phyloP scores from a whole-genome alignment of 2,113 vertebrate genomes.

The Collichthys lucidus region DNA sequence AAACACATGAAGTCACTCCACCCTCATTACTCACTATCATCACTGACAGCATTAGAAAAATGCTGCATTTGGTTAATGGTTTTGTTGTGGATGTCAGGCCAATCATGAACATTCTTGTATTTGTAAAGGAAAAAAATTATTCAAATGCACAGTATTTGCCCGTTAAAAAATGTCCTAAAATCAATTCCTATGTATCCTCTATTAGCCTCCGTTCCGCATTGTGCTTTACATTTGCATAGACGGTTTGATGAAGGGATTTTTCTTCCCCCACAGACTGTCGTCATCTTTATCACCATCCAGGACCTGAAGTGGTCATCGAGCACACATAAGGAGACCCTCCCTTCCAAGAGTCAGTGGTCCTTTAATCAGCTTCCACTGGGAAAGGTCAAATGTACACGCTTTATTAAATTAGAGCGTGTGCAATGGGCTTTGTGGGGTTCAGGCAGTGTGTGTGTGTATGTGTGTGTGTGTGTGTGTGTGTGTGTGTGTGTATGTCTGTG shows the following conservation, averaged over 20 bases:
- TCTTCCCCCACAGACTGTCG: conserved; percentile 11
- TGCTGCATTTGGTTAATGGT: conserved; percentile 10
- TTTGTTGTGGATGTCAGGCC: conserved; percentile 31
- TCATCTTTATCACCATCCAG: conserved; percentile 34
- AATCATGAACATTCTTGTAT: conserved; percentile 20
- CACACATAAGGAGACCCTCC: conserved; percentile 29
- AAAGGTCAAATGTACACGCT: conserved; percentile 49
- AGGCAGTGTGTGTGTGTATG: background rate
- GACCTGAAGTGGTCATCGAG: conserved; percentile 28
- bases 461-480: background rate
- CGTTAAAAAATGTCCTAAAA: background rate
- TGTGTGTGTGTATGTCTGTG: background rate
- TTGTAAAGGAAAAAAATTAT: conserved; percentile 19
- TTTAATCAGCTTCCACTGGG: conserved; percentile 50
- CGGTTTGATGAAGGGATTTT: no score
- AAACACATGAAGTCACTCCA: conserved; percentile 49
- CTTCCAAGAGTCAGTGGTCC: conserved; percentile 38
- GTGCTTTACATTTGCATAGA: background rate
- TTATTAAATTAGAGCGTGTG: conserved; percentile 45
- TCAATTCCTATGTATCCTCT: background rate
- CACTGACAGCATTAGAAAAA: conserved; percentile 36
- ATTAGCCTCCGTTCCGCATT: background rate
- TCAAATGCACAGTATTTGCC: conserved; percentile 1
- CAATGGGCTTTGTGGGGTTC: conserved; percentile 23
- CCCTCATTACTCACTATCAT: conserved; percentile 57